These are phyloP conservation scores for Acrocyrtus sp. DNA, from an alignment of 2,888 invertebrate species.

Conservation along the genomic window DNA sequence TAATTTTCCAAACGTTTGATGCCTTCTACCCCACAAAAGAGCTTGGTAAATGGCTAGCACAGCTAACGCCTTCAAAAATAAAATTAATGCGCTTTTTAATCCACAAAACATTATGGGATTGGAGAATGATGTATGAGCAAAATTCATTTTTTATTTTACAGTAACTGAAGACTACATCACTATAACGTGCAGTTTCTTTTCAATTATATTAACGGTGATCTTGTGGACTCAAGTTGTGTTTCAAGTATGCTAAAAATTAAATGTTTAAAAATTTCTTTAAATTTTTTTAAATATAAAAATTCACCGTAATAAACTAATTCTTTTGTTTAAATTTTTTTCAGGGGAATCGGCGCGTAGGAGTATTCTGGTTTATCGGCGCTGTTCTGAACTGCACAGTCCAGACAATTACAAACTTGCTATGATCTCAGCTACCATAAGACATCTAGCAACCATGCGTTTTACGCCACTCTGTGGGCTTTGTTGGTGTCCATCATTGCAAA, in stretches of 20 bases:
- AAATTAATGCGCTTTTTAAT: not conserved
- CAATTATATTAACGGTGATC: slow-evolving; percentile 23
- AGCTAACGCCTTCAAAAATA: not conserved
- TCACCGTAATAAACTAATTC: not conserved
- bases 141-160: too few species aligned
- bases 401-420: slow-evolving; percentile 30
- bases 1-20: slow-evolving; percentile 20
- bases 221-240: slow-evolving; percentile 34
- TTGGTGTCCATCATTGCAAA: slow-evolving; percentile 10
- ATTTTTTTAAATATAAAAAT: not conserved
- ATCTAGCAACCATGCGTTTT: slow-evolving; percentile 19
- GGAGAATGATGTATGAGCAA: not conserved
- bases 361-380: slow-evolving; percentile 29
- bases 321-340: not conserved
- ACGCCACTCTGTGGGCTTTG: slow-evolving; percentile 14
- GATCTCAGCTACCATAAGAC: slow-evolving; percentile 37
- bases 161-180: slow-evolving; percentile 24
- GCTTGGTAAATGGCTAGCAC: slow-evolving; percentile 17
- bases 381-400: slow-evolving; percentile 34
- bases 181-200: slow-evolving; percentile 23
- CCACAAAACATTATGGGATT: not conserved
- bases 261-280: not conserved
- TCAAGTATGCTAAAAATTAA: slow-evolving; percentile 13
- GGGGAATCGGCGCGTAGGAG: slow-evolving; percentile 18
- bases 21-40: slow-evolving; percentile 17